phyloP scores from a whole-genome alignment of 2,797 vertebrate genomes.

The Sphenopsis melanotis region DNA sequence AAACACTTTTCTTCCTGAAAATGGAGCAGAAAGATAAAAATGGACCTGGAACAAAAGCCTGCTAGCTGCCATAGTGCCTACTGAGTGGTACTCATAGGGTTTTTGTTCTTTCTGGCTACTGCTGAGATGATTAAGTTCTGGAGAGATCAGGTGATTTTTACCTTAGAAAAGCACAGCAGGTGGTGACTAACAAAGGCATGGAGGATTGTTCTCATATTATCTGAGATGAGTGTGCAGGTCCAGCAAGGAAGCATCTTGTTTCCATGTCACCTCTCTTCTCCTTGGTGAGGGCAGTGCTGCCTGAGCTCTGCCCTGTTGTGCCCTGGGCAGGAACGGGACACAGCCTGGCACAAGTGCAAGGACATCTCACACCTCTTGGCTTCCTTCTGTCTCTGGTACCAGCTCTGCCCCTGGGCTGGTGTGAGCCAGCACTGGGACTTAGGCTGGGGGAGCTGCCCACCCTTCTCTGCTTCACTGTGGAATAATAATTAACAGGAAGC shows the following conservation, averaged over 20 bases:
- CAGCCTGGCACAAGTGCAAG: fast-evolving
- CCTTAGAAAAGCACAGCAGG: neutral
- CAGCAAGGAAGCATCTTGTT: neutral
- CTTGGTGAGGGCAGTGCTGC: neutral
- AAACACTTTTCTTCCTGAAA: constrained; percentile 25
- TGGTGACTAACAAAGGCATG: neutral
- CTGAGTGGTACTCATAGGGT: neutral
- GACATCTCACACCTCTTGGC: fast-evolving
- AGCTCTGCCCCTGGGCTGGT: neutral
- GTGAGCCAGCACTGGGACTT: neutral
- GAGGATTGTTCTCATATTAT: neutral
- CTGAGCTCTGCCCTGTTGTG: neutral
- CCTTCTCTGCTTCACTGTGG: neutral
- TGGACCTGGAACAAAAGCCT: constrained; percentile 7
- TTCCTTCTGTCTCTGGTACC: neutral
- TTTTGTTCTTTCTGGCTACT: constrained; percentile 28
- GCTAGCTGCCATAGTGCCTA: neutral
- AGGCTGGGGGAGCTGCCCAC: neutral
- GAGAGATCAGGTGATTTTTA: constrained; percentile 29
- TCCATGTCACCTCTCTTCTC: neutral
- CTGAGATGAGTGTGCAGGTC: neutral
- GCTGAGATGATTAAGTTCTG: constrained; percentile 34
- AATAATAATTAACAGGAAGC: neutral
- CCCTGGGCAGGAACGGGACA: neutral
- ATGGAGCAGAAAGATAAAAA: constrained; percentile 9